Conservation (phyloP, 2,113 vertebrate species). For the Notarius lentiginosus region DNA sequence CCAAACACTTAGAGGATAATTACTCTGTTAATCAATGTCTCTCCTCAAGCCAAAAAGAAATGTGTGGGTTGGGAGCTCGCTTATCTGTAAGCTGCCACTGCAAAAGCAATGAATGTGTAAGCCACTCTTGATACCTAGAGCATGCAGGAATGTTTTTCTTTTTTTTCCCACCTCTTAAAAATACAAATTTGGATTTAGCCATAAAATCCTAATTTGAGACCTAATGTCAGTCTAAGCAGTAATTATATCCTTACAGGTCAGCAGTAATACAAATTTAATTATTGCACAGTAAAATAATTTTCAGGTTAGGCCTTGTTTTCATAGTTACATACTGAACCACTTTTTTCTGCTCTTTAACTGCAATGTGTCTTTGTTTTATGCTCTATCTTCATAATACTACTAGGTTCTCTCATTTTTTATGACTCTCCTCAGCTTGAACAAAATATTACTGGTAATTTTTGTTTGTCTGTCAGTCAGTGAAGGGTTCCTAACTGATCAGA, state of each 20-base stretch:
- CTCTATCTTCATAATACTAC: background rate
- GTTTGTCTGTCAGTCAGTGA: conserved; percentile 78
- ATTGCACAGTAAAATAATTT: background rate
- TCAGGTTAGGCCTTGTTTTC: background rate
- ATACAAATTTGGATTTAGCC: background rate
- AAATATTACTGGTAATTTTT: conserved; percentile 60
- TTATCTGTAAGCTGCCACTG: conserved; percentile 63
- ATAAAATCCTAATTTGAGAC: background rate
- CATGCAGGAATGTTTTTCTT: conserved; percentile 35
- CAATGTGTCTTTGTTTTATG: conserved; percentile 1
- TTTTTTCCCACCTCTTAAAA: background rate
- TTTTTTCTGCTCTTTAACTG: background rate
- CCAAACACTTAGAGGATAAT: conserved; percentile 73
- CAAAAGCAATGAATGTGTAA: conserved; percentile 63
- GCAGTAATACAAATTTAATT: conserved; percentile 6
- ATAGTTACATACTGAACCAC: background rate
- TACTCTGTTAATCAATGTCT: conserved; percentile 79
- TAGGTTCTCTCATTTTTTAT: conserved; percentile 23
- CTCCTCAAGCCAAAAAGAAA: conserved; percentile 68
- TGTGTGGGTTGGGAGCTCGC: conserved; percentile 58
- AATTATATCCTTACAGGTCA: background rate
- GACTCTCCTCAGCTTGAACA: conserved; percentile 59
- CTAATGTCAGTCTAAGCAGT: background rate
- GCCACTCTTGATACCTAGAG: conserved; percentile 65
- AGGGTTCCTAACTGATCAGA: conserved; percentile 75